Conservation (phyloP, 2,797 vertebrate genomes). For the Trichosurus vulpecula region DNA sequence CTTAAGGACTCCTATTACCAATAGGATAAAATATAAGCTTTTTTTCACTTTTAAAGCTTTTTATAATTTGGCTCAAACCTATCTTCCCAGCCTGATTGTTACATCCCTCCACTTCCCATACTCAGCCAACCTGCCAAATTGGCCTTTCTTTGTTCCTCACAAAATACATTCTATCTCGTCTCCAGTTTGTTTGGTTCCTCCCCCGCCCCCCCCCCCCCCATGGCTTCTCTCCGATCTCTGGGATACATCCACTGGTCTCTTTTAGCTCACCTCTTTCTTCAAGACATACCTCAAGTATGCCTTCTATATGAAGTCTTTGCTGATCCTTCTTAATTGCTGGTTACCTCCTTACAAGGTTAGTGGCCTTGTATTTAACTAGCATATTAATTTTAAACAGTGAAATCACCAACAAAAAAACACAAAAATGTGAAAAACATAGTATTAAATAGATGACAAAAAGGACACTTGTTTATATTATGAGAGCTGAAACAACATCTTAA, state of each 20-base stretch:
- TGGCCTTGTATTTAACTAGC: too few species aligned
- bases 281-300: not conserved
- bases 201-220: accelerated
- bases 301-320: not conserved
- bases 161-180: not conserved
- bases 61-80: not conserved
- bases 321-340: not conserved
- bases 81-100: not conserved
- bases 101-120: not conserved
- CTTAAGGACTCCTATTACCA: not conserved
- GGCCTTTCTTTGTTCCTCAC: not conserved
- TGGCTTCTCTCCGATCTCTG: too few species aligned
- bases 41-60: not conserved
- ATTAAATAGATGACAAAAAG: too few species aligned
- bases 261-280: not conserved
- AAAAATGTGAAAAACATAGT: too few species aligned
- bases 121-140: not conserved
- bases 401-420: too few species aligned
- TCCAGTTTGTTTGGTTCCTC: not conserved
- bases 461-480: too few species aligned
- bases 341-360: too few species aligned
- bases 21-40: not conserved
- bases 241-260: not conserved
- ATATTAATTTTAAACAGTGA: too few species aligned
- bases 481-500: too few species aligned